These are phyloP conservation scores for Acanthacorydalis orientalis DNA, from an alignment of 2,888 invertebrate species.

Conservation along the genomic window DNA sequence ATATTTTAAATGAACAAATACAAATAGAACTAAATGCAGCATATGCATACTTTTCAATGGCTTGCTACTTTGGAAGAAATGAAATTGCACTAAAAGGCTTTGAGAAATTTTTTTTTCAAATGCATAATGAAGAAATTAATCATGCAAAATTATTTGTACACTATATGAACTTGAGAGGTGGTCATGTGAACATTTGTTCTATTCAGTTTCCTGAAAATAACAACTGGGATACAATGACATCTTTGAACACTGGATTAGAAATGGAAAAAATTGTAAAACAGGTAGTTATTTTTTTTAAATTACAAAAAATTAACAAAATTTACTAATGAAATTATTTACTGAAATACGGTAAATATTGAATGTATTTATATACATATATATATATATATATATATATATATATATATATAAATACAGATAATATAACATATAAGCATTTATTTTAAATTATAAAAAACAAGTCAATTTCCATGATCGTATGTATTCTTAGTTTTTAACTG, in stretches of 20 bases:
- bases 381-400: too few species aligned
- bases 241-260: constrained; percentile 22
- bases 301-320: not conserved
- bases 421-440: too few species aligned
- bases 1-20: constrained; percentile 35
- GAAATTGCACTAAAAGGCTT: constrained; percentile 28
- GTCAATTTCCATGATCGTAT: too few species aligned
- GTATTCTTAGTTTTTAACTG: too few species aligned
- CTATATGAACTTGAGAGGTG: constrained; percentile 30
- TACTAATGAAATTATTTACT: too few species aligned
- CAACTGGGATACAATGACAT: constrained; percentile 26
- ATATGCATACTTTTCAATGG: constrained; percentile 43
- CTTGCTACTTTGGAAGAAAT: constrained; percentile 29
- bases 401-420: too few species aligned
- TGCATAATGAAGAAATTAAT: constrained; percentile 31
- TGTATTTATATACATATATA: too few species aligned
- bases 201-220: constrained; percentile 18
- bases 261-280: constrained; percentile 21
- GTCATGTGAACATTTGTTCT: constrained; percentile 21
- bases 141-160: constrained; percentile 28
- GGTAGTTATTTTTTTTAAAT: constrained; percentile 11
- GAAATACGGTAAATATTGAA: too few species aligned
- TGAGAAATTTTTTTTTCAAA: constrained; percentile 27
- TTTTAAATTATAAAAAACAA: too few species aligned
- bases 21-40: constrained; percentile 38